Evolutionary conservation across 2,113 vertebrate species (phyloP).

Genomic region (Semnornis frantzii): DNA sequence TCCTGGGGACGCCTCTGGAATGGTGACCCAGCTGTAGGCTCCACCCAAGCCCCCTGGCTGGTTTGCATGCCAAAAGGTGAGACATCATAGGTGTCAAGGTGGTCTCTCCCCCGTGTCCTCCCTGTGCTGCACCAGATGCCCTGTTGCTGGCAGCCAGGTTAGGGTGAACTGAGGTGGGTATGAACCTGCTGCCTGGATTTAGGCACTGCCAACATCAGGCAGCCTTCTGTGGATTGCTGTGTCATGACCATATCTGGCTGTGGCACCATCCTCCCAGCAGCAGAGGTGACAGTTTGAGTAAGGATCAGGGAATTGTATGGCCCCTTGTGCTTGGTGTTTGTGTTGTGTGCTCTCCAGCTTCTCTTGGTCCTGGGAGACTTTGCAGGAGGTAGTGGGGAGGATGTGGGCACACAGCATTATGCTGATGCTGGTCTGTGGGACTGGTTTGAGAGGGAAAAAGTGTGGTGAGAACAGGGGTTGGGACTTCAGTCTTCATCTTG

Average conservation of each 20-base stretch:
- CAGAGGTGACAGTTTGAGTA: neutral
- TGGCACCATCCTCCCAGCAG: neutral
- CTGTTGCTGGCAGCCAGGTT: neutral
- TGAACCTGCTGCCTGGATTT: neutral
- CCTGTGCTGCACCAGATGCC: neutral
- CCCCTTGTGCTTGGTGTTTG: neutral
- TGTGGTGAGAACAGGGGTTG: neutral
- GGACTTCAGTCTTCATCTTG: neutral
- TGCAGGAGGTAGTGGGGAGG: neutral
- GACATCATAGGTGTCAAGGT: neutral
- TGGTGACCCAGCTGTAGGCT: accelerated
- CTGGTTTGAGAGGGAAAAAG: neutral
- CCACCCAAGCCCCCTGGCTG: neutral
- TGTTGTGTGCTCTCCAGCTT: neutral
- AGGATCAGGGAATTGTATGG: neutral
- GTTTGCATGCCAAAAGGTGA: neutral
- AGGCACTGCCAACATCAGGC: neutral
- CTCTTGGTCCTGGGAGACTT: neutral
- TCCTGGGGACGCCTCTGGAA: neutral
- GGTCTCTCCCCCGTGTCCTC: neutral
- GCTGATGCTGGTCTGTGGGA: neutral
- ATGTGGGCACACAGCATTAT: accelerated
- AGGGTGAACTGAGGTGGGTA: neutral
- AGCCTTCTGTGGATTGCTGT: neutral
- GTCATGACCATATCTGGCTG: accelerated